Base-by-base conservation (phyloP, 64 coral and sea anemone species). In the Catalaphyllia jardinei region DNA sequence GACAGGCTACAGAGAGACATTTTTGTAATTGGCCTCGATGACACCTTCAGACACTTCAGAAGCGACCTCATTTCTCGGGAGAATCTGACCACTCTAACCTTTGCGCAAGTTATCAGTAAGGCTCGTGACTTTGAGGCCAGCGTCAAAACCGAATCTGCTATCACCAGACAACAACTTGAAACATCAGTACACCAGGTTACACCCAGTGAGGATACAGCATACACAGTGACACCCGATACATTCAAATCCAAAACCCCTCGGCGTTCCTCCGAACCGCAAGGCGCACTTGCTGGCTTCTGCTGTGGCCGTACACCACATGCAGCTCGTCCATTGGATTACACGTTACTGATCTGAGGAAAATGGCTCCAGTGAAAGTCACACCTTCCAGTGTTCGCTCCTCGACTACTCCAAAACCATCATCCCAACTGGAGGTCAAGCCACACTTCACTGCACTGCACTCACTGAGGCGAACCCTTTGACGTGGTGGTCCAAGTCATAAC, bases 1-100 rank as follows among this genome's bases (percentile, higher is more conserved):
- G 91, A 88, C 35, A 77, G 91, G 0, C 91, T 93, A 16, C 85
- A 93, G 80, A 38, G 91, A 67, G 76, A 88, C n/a, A n/a, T 93
- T 79, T 92, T 92, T 29, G 33, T 86, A 15, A 92, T 86, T 25
- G 91, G 90, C 8, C n/a, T n/a, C n/a, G n/a, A n/a, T n/a, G n/a
- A n/a, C n/a, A n/a, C n/a, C n/a, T n/a, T n/a, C n/a, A n/a, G 85
- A 55, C 24, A 35, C 2, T 91, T 91, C 71, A 59, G 82, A 1
- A 76, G 90, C 6, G 82, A 92, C 65, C 17, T 91, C 15, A 91
- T 91, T 74, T 91, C 77, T 24, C 38, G 67, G n/a, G 78, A 91
- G 17, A 74, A 84, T 63, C 57, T 91, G 19, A 29, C 79, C 3
- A 30, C 83, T 7, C 73, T 80, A 12, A 83, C 83, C 65, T 33